phyloP scores from a whole-genome alignment of 2,888 invertebrate species.

The Pammene aurita region DNA sequence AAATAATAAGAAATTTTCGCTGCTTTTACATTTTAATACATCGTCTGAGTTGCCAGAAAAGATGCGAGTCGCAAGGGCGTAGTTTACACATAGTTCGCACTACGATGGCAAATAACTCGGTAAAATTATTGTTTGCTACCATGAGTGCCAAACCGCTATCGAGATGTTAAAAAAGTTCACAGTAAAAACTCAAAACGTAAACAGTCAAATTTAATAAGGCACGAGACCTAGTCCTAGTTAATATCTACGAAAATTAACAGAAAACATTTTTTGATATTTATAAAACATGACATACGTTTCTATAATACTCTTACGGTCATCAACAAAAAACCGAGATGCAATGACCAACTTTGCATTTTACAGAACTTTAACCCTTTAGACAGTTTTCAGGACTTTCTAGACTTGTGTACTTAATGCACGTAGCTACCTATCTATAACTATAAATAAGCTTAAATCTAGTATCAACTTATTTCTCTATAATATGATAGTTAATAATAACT shows the following conservation, averaged over 20 bases:
- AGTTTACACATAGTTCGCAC: constrained; percentile 64
- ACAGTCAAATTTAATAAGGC: background rate
- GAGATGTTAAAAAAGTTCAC: constrained; percentile 29
- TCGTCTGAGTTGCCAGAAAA: constrained; percentile 49
- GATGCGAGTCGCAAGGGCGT: constrained; percentile 57
- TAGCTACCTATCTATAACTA: constrained; percentile 9
- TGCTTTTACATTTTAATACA: constrained; percentile 45
- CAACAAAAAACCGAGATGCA: background rate
- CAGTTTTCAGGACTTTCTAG: constrained; percentile 20
- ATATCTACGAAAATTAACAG: too few species aligned
- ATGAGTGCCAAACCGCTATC: constrained; percentile 50
- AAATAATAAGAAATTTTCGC: constrained; percentile 4
- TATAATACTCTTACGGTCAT: background rate
- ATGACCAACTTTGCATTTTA: background rate
- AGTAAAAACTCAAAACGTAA: background rate
- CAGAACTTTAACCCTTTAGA: background rate
- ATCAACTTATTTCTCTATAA: constrained; percentile 33
- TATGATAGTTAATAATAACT: constrained; percentile 28
- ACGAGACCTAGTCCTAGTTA: background rate
- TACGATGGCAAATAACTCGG: constrained; percentile 56
- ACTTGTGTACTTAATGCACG: constrained; percentile 18
- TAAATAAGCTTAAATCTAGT: constrained; percentile 24
- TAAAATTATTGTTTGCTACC: constrained; percentile 53
- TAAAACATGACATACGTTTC: background rate
- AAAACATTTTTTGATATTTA: too few species aligned